These are phyloP conservation scores for Gambelia wislizenii DNA, from an alignment of 2,797 vertebrate genomes.

Conservation along the genomic window DNA sequence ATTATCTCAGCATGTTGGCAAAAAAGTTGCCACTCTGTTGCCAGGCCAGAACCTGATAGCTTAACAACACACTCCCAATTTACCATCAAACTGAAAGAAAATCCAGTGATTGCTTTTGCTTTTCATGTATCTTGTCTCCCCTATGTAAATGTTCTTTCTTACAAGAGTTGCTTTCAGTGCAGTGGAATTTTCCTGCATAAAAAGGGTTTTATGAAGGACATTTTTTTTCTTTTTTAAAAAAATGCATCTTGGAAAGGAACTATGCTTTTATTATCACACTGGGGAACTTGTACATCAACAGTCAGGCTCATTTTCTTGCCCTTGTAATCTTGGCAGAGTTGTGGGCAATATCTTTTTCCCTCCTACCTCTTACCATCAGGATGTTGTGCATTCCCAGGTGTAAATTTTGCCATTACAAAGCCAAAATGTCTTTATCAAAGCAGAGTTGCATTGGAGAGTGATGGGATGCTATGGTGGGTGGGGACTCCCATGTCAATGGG, in stretches of 20 bases:
- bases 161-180: background rate
- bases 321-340: background rate
- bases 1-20: background rate
- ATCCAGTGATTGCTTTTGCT: background rate
- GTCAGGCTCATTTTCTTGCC: background rate
- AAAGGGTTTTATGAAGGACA: background rate
- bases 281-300: conserved; percentile 12
- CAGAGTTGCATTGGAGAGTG: background rate
- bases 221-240: background rate
- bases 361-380: background rate
- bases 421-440: conserved; percentile 18
- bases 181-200: background rate
- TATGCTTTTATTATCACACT: background rate
- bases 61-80: background rate
- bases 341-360: background rate
- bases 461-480: background rate
- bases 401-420: conserved; percentile 5
- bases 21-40: background rate
- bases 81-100: background rate
- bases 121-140: background rate
- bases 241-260: background rate
- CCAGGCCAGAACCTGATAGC: background rate
- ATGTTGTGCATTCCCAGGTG: background rate
- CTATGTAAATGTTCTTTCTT: background rate
- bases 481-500: too few species aligned